phyloP scores from a whole-genome alignment of 2,888 invertebrate species.

The Netelia melanura region DNA sequence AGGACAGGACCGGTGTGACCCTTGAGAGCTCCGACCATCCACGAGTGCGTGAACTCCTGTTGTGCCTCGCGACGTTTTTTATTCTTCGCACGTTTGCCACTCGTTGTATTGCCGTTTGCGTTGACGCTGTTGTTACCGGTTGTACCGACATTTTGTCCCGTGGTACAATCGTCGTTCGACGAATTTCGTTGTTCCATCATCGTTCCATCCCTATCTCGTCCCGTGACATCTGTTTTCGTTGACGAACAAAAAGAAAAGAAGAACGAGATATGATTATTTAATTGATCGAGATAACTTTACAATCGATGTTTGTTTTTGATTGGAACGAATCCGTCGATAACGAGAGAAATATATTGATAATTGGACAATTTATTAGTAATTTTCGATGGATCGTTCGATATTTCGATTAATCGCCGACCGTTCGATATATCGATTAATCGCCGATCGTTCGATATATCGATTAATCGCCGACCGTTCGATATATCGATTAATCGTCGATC shows the following conservation, averaged over 20 bases:
- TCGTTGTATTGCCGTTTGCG: slow-evolving; percentile 53
- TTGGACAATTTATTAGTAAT: no score
- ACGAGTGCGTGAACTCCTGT: slow-evolving; percentile 85
- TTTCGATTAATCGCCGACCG: background rate
- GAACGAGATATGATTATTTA: background rate
- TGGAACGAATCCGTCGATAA: no score
- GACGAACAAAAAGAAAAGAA: slow-evolving; percentile 23
- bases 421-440: no score
- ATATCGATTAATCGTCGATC: no score
- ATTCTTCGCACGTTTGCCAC: slow-evolving; percentile 79
- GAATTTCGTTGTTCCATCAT: slow-evolving; percentile 34
- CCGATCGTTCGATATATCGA: no score
- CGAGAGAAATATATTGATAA: no score
- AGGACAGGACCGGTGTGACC: slow-evolving; percentile 92
- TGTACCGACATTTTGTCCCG: slow-evolving; percentile 35
- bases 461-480: no score
- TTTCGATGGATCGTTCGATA: no score
- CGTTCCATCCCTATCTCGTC: slow-evolving; percentile 2
- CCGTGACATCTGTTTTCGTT: slow-evolving; percentile 21
- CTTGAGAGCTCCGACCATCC: slow-evolving; percentile 92
- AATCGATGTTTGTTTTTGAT: no score
- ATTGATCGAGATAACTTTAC: no score
- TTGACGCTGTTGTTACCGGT: slow-evolving; percentile 37
- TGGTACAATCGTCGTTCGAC: slow-evolving; percentile 27
- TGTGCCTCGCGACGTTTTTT: slow-evolving; percentile 81